These are phyloP conservation scores for Stenolophus ochropezus DNA, from an alignment of 2,888 invertebrate genomes.

Conservation along the genomic window DNA sequence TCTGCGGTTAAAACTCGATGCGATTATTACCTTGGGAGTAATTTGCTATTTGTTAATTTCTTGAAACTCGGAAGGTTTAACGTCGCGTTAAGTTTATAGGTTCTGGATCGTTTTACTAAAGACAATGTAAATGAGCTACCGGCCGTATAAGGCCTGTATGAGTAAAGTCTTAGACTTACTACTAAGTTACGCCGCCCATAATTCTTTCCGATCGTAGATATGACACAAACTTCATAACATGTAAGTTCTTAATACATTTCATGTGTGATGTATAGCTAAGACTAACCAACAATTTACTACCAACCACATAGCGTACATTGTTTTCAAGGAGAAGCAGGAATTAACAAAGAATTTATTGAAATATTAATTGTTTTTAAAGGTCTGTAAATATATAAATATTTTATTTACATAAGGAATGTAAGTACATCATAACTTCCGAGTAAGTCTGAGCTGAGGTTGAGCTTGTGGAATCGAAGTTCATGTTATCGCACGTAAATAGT, in stretches of 20 bases:
- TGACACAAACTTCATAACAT: constrained; percentile 46
- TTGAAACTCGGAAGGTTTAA: constrained; percentile 13
- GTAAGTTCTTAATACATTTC: constrained; percentile 40
- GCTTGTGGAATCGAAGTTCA: too few species aligned
- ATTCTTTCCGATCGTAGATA: constrained; percentile 40
- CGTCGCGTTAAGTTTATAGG: constrained; percentile 31
- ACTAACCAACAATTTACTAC: background rate
- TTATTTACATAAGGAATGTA: too few species aligned
- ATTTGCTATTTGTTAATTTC: constrained; percentile 34
- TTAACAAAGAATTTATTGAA: too few species aligned
- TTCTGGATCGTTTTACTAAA: constrained; percentile 6
- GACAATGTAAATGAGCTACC: constrained; percentile 30
- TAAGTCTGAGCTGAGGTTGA: too few species aligned
- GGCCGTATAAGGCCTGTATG: constrained; percentile 29
- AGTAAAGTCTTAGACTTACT: too few species aligned
- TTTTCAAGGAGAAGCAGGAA: constrained; percentile 3
- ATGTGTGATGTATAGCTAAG: constrained; percentile 24
- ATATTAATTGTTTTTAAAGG: too few species aligned
- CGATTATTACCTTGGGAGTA: background rate
- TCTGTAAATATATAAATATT: too few species aligned
- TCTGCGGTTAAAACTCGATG: background rate
- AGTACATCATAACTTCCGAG: too few species aligned
- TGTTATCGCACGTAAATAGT: too few species aligned
- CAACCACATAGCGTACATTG: background rate
- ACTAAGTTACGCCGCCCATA: constrained; percentile 49